Base-by-base conservation (phyloP, 1,140 invertebrate genomes). In the Drosophila seguyi region DNA sequence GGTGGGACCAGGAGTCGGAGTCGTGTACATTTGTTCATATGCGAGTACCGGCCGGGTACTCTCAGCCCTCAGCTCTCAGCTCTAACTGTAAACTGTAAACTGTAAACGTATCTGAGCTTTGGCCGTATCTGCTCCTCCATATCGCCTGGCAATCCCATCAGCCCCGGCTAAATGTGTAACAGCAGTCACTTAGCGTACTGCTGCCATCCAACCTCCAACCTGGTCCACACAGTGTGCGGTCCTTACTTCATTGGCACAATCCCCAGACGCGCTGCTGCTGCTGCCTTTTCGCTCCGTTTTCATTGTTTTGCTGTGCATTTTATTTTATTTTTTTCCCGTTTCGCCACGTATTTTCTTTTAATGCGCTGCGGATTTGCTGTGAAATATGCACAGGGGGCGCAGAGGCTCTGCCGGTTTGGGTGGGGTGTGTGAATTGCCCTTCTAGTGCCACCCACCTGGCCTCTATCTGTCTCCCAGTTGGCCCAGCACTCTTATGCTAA, bases 161-260 rank as follows among this genome's bases (percentile, higher is more conserved):
- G 72, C 81, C 71, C 53, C 39, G 27, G 65, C 82, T 86, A 79
- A 86, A 86, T 86, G 82, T 86, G 75, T 79, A 86, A 86, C 69
- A 81, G 75, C 68, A 88, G 80, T 88, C 85, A 88, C 84, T 88
- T 88, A 88, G 84, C 80, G 66, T 67, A 56, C 63, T 58, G 56
- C 57, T 36, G 63, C 47, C 38, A 36, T 67, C 27, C 66, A 66
- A 44, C 39, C 39, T 65, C 56, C 65, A 39, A 55, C 11, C 62
- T 41, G 47, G 22, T 38, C 59, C 44, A 44, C 57, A 65, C 61
- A 59, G 48, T 53, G 67, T 86, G 77, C 65, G 76, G 80, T 88
- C 84, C 73, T 88, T 84, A 88, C 84, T 88, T 88, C 85, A 88
- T 88, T 88, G 84, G 85, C 80, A 84, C 84, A 88, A 90, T 88